These are phyloP conservation scores for Gorilla gorilla DNA, from an alignment of 2,113 vertebrate species.

Conservation along the genomic window DNA sequence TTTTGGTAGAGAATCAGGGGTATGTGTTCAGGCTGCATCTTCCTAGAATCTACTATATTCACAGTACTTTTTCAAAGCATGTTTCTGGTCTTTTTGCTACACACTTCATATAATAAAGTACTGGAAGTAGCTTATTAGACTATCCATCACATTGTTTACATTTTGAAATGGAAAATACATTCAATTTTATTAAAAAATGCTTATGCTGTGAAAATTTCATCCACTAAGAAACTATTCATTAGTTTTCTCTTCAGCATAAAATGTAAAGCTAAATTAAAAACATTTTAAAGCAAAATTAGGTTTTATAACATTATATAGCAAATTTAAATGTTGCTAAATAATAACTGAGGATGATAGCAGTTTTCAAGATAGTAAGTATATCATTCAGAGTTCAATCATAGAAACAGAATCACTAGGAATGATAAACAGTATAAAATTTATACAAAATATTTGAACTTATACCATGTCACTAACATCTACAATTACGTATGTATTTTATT, in stretches of 20 bases:
- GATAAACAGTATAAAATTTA: not conserved
- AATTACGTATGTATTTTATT: no score
- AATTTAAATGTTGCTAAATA: conserved; percentile 34
- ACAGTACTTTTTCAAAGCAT: not conserved
- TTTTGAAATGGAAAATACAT: not conserved
- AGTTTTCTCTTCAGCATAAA: conserved; percentile 20
- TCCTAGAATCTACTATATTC: not conserved
- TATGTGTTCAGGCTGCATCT: not conserved
- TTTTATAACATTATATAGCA: conserved; percentile 44
- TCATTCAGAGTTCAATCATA: not conserved
- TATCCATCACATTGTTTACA: not conserved
- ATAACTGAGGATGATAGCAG: not conserved
- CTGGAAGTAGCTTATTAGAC: not conserved
- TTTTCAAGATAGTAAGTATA: not conserved
- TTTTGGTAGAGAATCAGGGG: not conserved
- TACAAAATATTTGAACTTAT: not conserved
- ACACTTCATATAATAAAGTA: not conserved
- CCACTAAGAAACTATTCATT: not conserved
- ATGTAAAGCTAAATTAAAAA: conserved; percentile 57
- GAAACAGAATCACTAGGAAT: not conserved
- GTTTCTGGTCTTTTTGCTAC: not conserved
- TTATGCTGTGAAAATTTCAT: not conserved
- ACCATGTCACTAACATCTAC: no score
- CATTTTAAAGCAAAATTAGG: conserved; percentile 33
- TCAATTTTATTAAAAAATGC: not conserved